Evolutionary conservation across 2,888 invertebrate species (phyloP), one percentile per base, ranked within the genome.

Genomic region (Strigamia crassipes): DNA sequence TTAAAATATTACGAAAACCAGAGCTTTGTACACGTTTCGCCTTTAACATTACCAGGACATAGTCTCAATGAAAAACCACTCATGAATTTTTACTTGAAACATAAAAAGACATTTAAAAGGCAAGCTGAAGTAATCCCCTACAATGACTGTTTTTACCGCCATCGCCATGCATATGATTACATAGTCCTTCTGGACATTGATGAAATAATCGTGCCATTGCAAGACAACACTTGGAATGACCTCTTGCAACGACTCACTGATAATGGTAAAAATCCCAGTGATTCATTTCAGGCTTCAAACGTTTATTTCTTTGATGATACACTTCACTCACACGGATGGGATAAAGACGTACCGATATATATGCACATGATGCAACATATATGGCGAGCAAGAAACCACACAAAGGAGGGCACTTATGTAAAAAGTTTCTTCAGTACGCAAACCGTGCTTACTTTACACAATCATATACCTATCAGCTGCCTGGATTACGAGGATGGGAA

Each of bases 61-160:
- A 94, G 95, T 86, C 96, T 96, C 0, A 96, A 96, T 88, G 92
- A 94, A 56, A 95, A 96, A 0, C 93, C 93, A 0, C 93, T 96
- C 86, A 95, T 95, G 87, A 95, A 96, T 88, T 91, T 95, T 89
- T 97, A 95, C 87, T 90, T 97, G 80, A 94, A 94, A 82, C 94
- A 94, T 87, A 96, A 96, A 88, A 93, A 95, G 41, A 96, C 95
- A 86, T 94, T 96, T 89, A 97, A 97, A 89, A 91, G 97, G 15
- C 95, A 96, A 88, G 96, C 96, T 89, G 97, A 97, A 89, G 91
- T 97, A 83, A 95, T 97, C 85, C 96, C 97, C 13, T 97, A 97
- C 90, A 97, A 97, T 88, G 97, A 97, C 88, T 97, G 97, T 87
- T 91, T 97, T 82, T 97, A 97, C 89, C 93, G 95, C 87, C 94